Conservation (phyloP, 1,140 invertebrate species). For the Drosophila orena region DNA sequence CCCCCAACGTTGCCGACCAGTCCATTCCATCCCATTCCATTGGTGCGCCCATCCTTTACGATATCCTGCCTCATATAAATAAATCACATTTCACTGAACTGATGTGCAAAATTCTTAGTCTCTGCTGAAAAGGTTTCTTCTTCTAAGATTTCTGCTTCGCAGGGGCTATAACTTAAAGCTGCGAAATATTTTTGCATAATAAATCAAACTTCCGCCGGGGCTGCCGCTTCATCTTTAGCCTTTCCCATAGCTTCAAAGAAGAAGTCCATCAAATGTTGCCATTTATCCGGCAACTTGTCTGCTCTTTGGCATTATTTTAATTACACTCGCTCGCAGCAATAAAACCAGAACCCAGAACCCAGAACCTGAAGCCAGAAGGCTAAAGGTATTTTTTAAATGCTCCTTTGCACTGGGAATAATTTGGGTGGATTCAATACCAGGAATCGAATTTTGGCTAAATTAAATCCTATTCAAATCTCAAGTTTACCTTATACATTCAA, state of each 20-base stretch:
- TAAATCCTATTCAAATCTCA: too few species aligned
- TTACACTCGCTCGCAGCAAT: slow-evolving; percentile 54
- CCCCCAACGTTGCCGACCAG: slow-evolving; percentile 55
- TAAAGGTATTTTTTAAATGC: slow-evolving; percentile 74
- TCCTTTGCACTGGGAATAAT: slow-evolving; percentile 11
- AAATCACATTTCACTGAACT: slow-evolving; percentile 74
- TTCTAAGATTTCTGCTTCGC: slow-evolving; percentile 41
- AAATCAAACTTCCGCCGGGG: slow-evolving; percentile 68
- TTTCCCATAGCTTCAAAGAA: slow-evolving; percentile 16
- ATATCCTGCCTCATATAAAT: slow-evolving; percentile 66
- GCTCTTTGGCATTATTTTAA: slow-evolving; percentile 72
- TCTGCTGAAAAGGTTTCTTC: slow-evolving; percentile 23
- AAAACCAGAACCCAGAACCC: slow-evolving; percentile 34
- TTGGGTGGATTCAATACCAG: too few species aligned
- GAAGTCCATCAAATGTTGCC: slow-evolving; percentile 59
- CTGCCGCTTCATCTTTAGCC: slow-evolving; percentile 21
- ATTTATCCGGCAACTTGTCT: slow-evolving; percentile 60
- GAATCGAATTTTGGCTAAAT: neutral
- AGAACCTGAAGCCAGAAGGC: slow-evolving; percentile 20
- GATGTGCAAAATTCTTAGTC: slow-evolving; percentile 70
- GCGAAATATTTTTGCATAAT: slow-evolving; percentile 75
- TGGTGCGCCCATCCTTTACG: slow-evolving; percentile 5
- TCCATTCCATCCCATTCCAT: neutral
- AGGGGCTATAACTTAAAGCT: slow-evolving; percentile 56
- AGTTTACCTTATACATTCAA: neutral